Evolutionary conservation across 2,797 vertebrate species (phyloP).

Genomic region (Dendrocincla tyrannina): DNA sequence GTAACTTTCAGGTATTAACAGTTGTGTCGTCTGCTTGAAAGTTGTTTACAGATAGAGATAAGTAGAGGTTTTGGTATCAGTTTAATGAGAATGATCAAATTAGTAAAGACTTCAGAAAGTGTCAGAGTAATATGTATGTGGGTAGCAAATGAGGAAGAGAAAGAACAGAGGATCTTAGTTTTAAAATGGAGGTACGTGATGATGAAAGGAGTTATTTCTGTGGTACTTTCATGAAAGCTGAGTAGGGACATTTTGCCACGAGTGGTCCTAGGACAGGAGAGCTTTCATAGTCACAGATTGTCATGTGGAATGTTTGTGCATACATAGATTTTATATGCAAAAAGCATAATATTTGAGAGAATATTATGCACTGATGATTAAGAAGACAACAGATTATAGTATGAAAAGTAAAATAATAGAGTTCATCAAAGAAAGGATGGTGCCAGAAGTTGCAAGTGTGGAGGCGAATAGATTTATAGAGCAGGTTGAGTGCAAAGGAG

Average conservation of each 20-base stretch:
- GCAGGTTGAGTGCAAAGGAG: background rate
- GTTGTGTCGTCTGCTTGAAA: background rate
- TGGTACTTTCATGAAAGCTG: background rate
- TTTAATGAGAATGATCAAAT: background rate
- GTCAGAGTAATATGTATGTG: background rate
- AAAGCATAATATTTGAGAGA: background rate
- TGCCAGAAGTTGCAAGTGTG: background rate
- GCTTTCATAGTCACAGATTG: background rate
- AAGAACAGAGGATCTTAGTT: background rate
- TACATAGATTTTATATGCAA: background rate
- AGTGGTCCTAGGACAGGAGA: background rate
- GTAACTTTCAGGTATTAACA: background rate
- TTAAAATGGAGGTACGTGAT: background rate
- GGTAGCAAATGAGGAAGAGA: slow-evolving; percentile 5
- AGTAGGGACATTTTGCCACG: background rate
- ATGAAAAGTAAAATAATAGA: background rate
- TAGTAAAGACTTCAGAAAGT: background rate
- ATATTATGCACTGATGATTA: background rate
- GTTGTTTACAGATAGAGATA: background rate
- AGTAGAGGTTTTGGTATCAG: background rate
- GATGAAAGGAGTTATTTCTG: background rate
- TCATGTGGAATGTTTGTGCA: background rate
- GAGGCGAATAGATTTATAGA: background rate
- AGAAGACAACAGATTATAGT: background rate
- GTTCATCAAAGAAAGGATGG: background rate